Evolutionary conservation across 2,888 invertebrate species (phyloP).

Genomic region (Ypsolopha scabrella): DNA sequence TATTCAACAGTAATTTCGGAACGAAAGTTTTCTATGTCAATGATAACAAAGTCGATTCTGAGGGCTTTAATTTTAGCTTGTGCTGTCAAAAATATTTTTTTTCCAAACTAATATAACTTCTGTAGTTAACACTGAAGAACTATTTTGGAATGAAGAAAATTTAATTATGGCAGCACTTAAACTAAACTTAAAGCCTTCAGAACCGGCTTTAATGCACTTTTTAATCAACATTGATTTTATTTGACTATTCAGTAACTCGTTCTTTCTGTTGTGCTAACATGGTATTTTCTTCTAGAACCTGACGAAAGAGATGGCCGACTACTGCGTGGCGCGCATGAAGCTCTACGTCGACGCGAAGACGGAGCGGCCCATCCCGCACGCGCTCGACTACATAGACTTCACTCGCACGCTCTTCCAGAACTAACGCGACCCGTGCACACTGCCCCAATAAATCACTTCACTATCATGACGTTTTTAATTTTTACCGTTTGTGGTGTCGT

Average conservation of each 20-base stretch:
- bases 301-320: constrained; percentile 99
- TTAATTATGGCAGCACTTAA: too few relatives aligned
- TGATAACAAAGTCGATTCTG: too few relatives aligned
- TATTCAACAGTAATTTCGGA: too few relatives aligned
- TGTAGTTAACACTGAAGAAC: too few relatives aligned
- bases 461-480: neutral
- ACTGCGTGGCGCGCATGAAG: constrained; percentile 98
- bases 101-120: too few relatives aligned
- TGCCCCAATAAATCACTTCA: neutral
- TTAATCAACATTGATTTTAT: neutral
- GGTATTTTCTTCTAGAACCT: constrained; percentile 81
- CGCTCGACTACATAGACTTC: constrained; percentile 98
- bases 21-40: too few relatives aligned
- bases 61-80: too few relatives aligned
- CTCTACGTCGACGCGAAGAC: constrained; percentile 94
- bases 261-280: neutral
- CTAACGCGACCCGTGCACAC: constrained; percentile 44
- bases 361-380: constrained; percentile 93
- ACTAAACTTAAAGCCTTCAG: too few relatives aligned
- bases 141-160: too few relatives aligned
- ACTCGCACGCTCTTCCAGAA: constrained; percentile 93
- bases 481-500: neutral
- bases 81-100: too few relatives aligned
- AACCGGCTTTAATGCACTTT: too few relatives aligned
- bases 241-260: neutral